phyloP scores from a whole-genome alignment of 2,888 invertebrate species.

The Tipula lateralis region DNA sequence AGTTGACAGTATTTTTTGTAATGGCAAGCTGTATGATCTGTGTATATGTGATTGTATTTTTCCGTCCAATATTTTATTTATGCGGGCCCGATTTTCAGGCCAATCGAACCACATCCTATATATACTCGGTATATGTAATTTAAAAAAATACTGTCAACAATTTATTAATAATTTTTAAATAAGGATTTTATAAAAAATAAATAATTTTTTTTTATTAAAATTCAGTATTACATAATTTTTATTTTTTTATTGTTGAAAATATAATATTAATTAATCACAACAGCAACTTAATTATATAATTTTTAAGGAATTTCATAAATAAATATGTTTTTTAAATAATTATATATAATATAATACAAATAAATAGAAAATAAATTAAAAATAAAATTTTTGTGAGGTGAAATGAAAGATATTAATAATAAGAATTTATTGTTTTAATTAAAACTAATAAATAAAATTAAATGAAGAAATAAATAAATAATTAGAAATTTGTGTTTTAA shows the following conservation, averaged over 20 bases:
- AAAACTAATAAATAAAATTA: neutral
- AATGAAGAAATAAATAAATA: neutral
- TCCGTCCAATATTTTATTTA: neutral
- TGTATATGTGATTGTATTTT: neutral
- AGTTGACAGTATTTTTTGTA: neutral
- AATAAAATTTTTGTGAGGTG: neutral
- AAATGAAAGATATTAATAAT: neutral
- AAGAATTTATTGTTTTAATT: neutral
- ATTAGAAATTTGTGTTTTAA: too few relatives aligned
- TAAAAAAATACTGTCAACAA: neutral
- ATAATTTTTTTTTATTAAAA: conserved; percentile 12
- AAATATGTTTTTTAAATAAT: neutral
- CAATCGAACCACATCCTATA: neutral
- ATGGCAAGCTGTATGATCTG: neutral
- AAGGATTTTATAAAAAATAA: neutral
- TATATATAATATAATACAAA: neutral
- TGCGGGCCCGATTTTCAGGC: neutral
- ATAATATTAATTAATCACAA: neutral
- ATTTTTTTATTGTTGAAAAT: neutral
- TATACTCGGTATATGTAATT: neutral
- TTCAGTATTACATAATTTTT: neutral
- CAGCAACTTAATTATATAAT: neutral
- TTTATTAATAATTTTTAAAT: neutral
- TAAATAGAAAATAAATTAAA: neutral
- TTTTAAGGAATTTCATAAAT: neutral